Base-by-base conservation (phyloP, 1,140 invertebrate species). In the Phymorhynchus buccinoides region DNA sequence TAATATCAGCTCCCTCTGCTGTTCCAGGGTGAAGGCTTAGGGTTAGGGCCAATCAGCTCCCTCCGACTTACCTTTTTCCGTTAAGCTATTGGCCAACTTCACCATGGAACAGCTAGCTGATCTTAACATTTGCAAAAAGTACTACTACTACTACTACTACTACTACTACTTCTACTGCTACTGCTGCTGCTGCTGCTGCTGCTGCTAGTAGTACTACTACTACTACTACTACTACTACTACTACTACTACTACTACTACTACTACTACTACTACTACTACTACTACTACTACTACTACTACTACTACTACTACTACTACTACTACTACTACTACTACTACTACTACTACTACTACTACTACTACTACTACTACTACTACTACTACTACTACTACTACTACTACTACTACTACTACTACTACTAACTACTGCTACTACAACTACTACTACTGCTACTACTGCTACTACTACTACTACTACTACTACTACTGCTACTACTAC, bases 191-290 rank as follows among this genome's bases (percentile, higher is more conserved):
- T 52, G 22, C 48, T 52, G 48, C 48, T 52, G 48, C 48, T 52
- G 48, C 48, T 52, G 48, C 48, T 52, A 52, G 9, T 52, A 22
- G 9, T 73, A 73, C 71, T 73, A 73, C 71, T 73, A 73, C 71
- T 73, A 73, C 71, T 73, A 73, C 71, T 73, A 73, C 71, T 73
- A 73, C 71, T 73, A 73, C 71, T 73, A 73, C 71, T 73, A 73
- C 71, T 73, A 73, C 71, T 73, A 73, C 71, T 73, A 73, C 71
- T 73, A 73, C 71, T 73, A 73, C 71, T 73, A 73, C 71, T 73
- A 73, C 71, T 73, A 73, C 71, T 73, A 73, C 71, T 73, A 73
- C 71, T 73, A 73, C 71, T 73, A 73, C 71, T 73, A 73, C 71
- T 73, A 73, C 71, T 73, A 73, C 71, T 73, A n/a, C n/a, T n/a